Base-by-base conservation (phyloP, 2,113 vertebrate species). In the Ceyx melanurus region DNA sequence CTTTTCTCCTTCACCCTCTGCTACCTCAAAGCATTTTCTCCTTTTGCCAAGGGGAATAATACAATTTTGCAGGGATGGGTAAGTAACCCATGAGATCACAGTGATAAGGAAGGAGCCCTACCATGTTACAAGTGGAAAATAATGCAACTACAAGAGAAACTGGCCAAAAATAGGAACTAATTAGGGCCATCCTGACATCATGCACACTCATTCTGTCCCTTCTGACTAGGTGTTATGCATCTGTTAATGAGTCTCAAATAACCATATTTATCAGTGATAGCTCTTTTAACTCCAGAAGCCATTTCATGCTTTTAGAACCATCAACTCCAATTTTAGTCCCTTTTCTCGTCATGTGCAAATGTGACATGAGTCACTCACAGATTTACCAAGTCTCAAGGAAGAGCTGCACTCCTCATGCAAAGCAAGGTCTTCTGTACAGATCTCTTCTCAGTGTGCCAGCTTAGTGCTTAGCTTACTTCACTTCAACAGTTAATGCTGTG, bases 61-160 rank as follows among this genome's bases (percentile, higher is more conserved):
- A 35, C 0, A 0, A 23, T 15, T 86, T 58, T 31, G 51, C 8
- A 81, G n/a, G 14, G 22, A 16, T 45, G 10, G 11, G 15, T 58
- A n/a, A 58, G 3, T 15, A 79, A 43, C 10, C 6, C 3, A 3
- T 58, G 60, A 70, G 25, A 23, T 33, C 14, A 33, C 15, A 56
- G n/a, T 54, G 43, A 50, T 21, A 79, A 78, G 18, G 28, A 90
- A 64, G 28, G 25, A 82, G n/a, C 6, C 13, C 6, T 26, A 15
- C 16, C 7, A 6, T 14, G 2, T 37, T 82, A n/a, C 19, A 57
- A 61, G 21, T 42, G 40, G 51, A 11, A 72, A 87, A 61, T 25
- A 17, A 43, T 35, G 15, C 7, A 58, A 50, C 37, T 71, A 7
- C 4, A 72, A 37, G 19, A 54, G 23, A 78, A 88, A 82, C 4